Conservation (phyloP, 2,888 invertebrate species). For the Busseola fusca region DNA sequence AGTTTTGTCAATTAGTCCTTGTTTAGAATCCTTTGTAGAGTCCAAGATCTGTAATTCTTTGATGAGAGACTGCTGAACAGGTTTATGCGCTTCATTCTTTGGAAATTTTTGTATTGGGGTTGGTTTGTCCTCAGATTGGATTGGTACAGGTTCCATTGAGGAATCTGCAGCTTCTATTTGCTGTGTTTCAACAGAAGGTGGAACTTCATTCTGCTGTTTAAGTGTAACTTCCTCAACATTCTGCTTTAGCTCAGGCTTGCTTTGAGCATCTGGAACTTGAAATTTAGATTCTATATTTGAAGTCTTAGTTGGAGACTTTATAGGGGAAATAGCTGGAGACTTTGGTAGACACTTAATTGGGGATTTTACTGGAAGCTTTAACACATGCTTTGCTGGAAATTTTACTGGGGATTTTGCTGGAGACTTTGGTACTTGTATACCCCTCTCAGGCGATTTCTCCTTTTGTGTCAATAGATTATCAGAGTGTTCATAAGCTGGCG, state of each 20-base stretch:
- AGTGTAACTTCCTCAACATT: conserved; percentile 36
- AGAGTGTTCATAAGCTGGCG: conserved; percentile 25
- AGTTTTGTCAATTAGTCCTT: conserved; percentile 44
- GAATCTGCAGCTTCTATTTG: conserved; percentile 67
- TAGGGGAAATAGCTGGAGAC: conserved; percentile 28
- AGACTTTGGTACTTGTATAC: conserved; percentile 27
- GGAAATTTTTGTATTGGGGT: conserved; percentile 20
- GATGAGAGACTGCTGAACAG: conserved; percentile 34
- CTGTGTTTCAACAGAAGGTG: conserved; percentile 44
- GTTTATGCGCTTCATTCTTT: conserved; percentile 29
- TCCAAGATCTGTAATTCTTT: conserved; percentile 47
- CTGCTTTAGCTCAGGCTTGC: conserved; percentile 53
- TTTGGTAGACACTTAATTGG: conserved; percentile 39
- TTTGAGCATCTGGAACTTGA: conserved; percentile 45
- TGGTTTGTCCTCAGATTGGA: conserved; percentile 40
- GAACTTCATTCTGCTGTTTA: conserved; percentile 27
- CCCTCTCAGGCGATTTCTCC: conserved; percentile 21
- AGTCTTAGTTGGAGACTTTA: conserved; percentile 44
- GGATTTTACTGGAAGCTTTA: conserved; percentile 14
- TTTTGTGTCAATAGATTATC: conserved; percentile 19
- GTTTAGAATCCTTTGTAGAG: conserved; percentile 50
- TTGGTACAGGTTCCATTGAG: conserved; percentile 53
- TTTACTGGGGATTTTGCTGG: conserved; percentile 22
- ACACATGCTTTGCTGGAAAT: conserved; percentile 1
- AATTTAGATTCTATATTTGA: conserved; percentile 49